These are phyloP conservation scores for Eleginops maclovinus DNA, from an alignment of 2,113 vertebrate genomes.

Conservation along the genomic window DNA sequence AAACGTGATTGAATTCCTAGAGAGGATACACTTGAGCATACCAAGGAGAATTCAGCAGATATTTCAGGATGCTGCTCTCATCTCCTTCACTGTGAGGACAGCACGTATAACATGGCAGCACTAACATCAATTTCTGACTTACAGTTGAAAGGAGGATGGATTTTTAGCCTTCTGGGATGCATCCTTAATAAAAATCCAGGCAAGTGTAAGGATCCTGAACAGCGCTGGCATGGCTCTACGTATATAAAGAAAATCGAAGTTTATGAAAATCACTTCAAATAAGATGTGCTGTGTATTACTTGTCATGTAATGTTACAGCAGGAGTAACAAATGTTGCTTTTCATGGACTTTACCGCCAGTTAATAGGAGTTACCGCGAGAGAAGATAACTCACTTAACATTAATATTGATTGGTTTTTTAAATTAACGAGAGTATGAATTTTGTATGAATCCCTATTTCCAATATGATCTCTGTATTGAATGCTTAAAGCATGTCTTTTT, in stretches of 20 bases:
- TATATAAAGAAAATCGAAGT: slow-evolving; percentile 59
- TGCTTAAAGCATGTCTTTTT: slow-evolving; percentile 23
- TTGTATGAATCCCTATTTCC: slow-evolving; percentile 43
- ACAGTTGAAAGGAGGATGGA: slow-evolving; percentile 69
- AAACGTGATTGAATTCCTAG: slow-evolving; percentile 60
- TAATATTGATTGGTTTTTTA: slow-evolving; percentile 44
- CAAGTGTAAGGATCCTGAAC: slow-evolving; percentile 55
- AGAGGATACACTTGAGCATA: slow-evolving; percentile 58
- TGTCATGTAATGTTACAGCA: slow-evolving; percentile 17
- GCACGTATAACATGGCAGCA: slow-evolving; percentile 70
- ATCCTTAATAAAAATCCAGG: slow-evolving; percentile 64
- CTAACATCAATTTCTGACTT: slow-evolving; percentile 77
- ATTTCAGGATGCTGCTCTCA: slow-evolving; percentile 64
- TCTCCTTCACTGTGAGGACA: slow-evolving; percentile 66
- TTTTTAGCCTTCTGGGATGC: slow-evolving; percentile 72
- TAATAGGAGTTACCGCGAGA: slow-evolving; percentile 15
- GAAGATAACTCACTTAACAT: slow-evolving; percentile 28
- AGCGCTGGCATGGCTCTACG: slow-evolving; percentile 22
- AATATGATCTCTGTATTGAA: slow-evolving; percentile 38
- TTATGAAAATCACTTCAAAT: slow-evolving; percentile 63
- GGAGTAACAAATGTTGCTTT: slow-evolving; percentile 33
- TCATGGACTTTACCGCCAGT: slow-evolving; percentile 5
- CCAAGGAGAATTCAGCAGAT: slow-evolving; percentile 66
- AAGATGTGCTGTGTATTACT: slow-evolving; percentile 37
- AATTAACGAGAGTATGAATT: slow-evolving; percentile 48